These are phyloP conservation scores for Epirrita christyi DNA, from an alignment of 2,888 invertebrate genomes.

Conservation along the genomic window DNA sequence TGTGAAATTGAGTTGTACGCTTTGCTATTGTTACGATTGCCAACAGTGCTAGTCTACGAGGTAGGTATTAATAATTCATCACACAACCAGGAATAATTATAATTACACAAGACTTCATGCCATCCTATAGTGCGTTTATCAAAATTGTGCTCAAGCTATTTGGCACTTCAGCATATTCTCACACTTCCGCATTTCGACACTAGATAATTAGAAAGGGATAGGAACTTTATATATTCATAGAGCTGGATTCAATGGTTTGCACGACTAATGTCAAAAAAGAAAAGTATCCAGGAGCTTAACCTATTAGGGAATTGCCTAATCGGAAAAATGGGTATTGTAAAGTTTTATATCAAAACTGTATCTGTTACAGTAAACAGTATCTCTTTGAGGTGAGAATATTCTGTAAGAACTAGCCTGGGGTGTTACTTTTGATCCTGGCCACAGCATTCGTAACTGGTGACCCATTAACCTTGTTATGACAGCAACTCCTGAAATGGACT, in stretches of 20 bases:
- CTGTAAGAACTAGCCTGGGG: no score
- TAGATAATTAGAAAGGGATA: slow-evolving; percentile 6
- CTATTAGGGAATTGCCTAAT: no score
- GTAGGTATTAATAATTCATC: slow-evolving; percentile 18
- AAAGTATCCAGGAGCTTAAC: no score
- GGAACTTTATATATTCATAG: background rate
- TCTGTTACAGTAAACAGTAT: no score
- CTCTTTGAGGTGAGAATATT: no score
- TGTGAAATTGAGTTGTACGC: slow-evolving; percentile 21
- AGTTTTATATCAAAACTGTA: no score
- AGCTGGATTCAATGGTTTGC: background rate
- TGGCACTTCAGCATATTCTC: slow-evolving; percentile 4
- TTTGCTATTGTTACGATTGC: slow-evolving; percentile 9
- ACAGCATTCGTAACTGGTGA: no score
- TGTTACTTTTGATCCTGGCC: no score
- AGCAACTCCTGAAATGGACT: no score
- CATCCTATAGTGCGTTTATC: background rate
- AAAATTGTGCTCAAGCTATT: slow-evolving; percentile 11
- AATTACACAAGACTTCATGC: background rate
- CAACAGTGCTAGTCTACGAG: slow-evolving; percentile 2
- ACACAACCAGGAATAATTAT: slow-evolving; percentile 5
- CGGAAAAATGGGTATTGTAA: no score
- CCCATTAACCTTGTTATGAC: no score
- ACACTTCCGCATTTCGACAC: slow-evolving; percentile 16
- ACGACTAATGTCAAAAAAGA: no score